phyloP scores from a whole-genome alignment of 2,888 invertebrate genomes.

The Ormia ochracea region DNA sequence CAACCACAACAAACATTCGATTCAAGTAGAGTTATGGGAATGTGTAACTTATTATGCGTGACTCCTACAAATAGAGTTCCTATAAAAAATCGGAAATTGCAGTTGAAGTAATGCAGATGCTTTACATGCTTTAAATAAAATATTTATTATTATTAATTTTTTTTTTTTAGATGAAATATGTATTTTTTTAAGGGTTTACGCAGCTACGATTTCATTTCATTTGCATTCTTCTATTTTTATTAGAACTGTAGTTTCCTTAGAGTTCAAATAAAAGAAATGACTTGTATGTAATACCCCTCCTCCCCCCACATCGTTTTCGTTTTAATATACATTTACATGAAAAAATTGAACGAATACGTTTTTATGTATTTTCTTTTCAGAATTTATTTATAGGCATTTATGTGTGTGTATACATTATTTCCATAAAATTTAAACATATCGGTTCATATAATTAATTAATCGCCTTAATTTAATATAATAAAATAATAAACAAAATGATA shows the following conservation, averaged over 20 bases:
- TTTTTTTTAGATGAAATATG: too few relatives aligned
- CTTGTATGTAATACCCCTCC: slow-evolving; percentile 49
- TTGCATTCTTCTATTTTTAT: slow-evolving; percentile 61
- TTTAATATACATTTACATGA: slow-evolving; percentile 58
- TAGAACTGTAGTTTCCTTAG: slow-evolving; percentile 67
- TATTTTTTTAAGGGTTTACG: not conserved
- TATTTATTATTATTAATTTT: too few relatives aligned
- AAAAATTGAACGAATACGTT: slow-evolving; percentile 61
- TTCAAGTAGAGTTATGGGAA: too few relatives aligned
- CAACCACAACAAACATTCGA: too few relatives aligned
- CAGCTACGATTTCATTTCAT: slow-evolving; percentile 1
- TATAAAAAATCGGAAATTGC: too few relatives aligned
- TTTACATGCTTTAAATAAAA: too few relatives aligned
- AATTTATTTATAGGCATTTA: slow-evolving; percentile 62
- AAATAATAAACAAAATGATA: slow-evolving; percentile 52
- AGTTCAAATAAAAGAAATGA: slow-evolving; percentile 54
- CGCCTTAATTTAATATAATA: slow-evolving; percentile 38
- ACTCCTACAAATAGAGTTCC: too few relatives aligned
- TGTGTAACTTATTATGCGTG: too few relatives aligned
- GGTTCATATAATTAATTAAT: slow-evolving; percentile 40
- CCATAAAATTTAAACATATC: slow-evolving; percentile 48
- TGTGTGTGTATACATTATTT: slow-evolving; percentile 50
- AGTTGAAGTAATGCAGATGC: too few relatives aligned
- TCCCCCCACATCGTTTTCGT: slow-evolving; percentile 30
- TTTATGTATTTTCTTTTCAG: slow-evolving; percentile 45